phyloP scores from a whole-genome alignment of 2,113 vertebrate species.

The Sinocyclocheilus anshuiensis region DNA sequence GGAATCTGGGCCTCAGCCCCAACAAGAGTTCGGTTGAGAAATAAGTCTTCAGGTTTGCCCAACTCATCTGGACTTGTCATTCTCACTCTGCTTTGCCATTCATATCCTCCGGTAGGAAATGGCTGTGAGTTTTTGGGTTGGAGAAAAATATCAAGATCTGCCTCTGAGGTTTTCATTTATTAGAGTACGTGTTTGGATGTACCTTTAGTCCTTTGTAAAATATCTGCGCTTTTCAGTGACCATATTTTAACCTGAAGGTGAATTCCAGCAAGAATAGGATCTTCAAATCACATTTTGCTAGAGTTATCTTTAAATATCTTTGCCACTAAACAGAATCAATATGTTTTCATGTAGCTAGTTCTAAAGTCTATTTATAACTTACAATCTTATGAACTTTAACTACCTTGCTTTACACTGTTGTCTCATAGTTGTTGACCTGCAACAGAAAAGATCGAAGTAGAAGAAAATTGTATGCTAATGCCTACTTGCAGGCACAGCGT shows the following conservation, averaged over 20 bases:
- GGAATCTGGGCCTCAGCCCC: background rate
- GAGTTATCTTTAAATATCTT: background rate
- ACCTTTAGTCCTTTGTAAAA: background rate
- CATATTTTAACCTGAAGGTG: background rate
- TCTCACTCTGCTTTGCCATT: background rate
- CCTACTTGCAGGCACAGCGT: background rate
- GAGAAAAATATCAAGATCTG: background rate
- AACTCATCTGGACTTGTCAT: background rate
- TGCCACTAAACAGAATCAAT: background rate
- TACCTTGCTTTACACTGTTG: background rate
- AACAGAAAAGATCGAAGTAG: background rate
- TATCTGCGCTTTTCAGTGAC: background rate
- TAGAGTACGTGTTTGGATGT: background rate
- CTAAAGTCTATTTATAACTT: background rate
- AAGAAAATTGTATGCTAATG: background rate
- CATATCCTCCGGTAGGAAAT: background rate
- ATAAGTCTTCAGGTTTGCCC: background rate
- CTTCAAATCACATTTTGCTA: background rate
- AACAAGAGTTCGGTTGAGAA: slow-evolving; percentile 18
- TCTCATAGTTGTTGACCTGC: background rate
- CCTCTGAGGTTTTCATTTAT: background rate
- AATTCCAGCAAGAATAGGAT: background rate
- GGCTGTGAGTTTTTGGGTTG: background rate
- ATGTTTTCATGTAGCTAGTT: background rate
- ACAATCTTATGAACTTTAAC: too few relatives aligned